Percentiles rank a stretch among this genome's conserved stretches.
These are phyloP conservation scores for Sparus aurata DNA, from an alignment of 2,797 vertebrate species.

Conservation along the genomic window DNA sequence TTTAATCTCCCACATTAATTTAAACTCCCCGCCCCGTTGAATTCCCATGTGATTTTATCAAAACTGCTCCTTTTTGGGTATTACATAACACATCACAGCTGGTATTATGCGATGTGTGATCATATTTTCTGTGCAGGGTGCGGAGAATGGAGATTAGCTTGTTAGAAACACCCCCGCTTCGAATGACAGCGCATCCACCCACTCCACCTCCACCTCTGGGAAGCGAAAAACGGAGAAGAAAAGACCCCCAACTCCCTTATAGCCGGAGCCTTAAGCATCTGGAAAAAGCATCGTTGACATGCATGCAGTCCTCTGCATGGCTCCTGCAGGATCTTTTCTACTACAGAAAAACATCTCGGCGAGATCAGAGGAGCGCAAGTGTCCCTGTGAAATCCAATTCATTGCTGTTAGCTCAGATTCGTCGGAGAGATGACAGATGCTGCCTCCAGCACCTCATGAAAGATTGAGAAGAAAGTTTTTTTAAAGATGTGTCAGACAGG, in stretches of 20 bases:
- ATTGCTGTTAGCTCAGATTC: conserved; percentile 19
- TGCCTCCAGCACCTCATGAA: conserved; percentile 64
- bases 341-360: conserved; percentile 50
- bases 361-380: conserved; percentile 57
- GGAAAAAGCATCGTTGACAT: conserved; percentile 66
- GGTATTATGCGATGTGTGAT: conserved; percentile 29
- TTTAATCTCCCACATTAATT: conserved; percentile 34
- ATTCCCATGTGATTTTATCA: conserved; percentile 21
- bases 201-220: conserved; percentile 74
- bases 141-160: conserved; percentile 73
- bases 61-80: conserved; percentile 37
- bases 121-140: conserved; percentile 44
- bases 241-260: conserved; percentile 24
- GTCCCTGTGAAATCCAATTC: conserved; percentile 58
- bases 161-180: conserved; percentile 53
- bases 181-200: conserved; percentile 69
- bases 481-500: conserved; percentile 52
- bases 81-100: conserved; percentile 43
- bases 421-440: conserved; percentile 43
- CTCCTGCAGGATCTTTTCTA: conserved; percentile 50
- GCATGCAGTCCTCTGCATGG: conserved; percentile 37
- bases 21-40: not conserved
- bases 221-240: conserved; percentile 51
- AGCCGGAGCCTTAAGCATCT: conserved; percentile 57
- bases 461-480: conserved; percentile 66